These are phyloP conservation scores for Xyrichtys novacula DNA, from an alignment of 2,797 vertebrate species.

Conservation along the genomic window DNA sequence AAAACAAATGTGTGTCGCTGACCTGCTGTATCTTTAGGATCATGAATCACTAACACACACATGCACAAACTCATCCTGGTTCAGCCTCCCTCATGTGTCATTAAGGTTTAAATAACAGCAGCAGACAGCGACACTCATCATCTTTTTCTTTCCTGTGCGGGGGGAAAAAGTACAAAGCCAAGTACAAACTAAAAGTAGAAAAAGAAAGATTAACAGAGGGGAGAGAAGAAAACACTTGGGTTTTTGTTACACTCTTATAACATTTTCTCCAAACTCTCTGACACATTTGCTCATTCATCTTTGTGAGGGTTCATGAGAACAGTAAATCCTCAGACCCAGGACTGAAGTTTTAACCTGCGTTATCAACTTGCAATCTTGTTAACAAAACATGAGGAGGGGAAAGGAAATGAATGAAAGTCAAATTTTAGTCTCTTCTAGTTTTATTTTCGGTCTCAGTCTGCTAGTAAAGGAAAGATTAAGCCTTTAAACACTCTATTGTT, in stretches of 20 bases:
- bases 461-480: no score
- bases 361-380: no score
- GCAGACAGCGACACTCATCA: neutral
- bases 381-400: no score
- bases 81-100: constrained; percentile 28
- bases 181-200: neutral
- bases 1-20: constrained; percentile 6
- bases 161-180: constrained; percentile 29
- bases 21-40: constrained; percentile 10
- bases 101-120: constrained; percentile 40
- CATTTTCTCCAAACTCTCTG: neutral
- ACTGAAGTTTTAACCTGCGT: neutral
- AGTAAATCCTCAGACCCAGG: neutral
- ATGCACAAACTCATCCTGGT: neutral
- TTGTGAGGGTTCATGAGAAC: neutral
- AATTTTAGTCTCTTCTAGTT: no score
- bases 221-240: constrained; percentile 20
- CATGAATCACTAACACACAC: neutral
- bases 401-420: no score
- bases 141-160: constrained; percentile 25
- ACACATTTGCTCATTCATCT: constrained; percentile 5
- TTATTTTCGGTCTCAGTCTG: no score
- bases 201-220: constrained; percentile 10
- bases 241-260: neutral
- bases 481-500: no score